A percentile compares a stretch with the other conserved stretches of the same genome.
These are phyloP conservation scores for Sylvilagus bachmani DNA, from an alignment of 2,113 vertebrate genomes.

Conservation along the genomic window DNA sequence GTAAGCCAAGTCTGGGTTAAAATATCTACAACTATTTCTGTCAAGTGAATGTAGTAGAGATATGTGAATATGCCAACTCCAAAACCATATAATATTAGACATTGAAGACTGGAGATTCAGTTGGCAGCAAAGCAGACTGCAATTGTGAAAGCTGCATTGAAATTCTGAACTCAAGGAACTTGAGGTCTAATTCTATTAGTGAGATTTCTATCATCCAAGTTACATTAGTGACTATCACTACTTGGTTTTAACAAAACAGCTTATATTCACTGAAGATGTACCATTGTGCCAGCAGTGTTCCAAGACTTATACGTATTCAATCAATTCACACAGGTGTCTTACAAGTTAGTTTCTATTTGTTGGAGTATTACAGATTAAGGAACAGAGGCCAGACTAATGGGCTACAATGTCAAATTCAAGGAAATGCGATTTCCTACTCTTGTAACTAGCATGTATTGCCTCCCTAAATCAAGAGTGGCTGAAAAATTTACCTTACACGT, in stretches of 20 bases:
- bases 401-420: background rate
- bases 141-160: background rate
- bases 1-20: background rate
- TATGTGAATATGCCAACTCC: background rate
- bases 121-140: background rate
- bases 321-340: background rate
- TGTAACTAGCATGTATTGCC: background rate
- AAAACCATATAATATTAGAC: background rate
- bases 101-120: background rate
- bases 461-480: background rate
- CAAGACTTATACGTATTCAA: background rate
- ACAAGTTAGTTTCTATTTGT: background rate
- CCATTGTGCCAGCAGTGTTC: background rate
- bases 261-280: background rate
- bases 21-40: background rate
- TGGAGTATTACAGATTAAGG: background rate
- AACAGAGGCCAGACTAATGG: background rate
- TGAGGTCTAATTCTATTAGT: background rate
- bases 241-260: background rate
- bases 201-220: background rate
- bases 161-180: background rate
- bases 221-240: background rate
- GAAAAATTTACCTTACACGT: background rate
- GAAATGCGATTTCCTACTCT: background rate
- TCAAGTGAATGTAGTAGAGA: background rate